These are phyloP conservation scores for Myanophis thanlyinensis DNA, from an alignment of 2,113 vertebrate species.

Conservation along the genomic window DNA sequence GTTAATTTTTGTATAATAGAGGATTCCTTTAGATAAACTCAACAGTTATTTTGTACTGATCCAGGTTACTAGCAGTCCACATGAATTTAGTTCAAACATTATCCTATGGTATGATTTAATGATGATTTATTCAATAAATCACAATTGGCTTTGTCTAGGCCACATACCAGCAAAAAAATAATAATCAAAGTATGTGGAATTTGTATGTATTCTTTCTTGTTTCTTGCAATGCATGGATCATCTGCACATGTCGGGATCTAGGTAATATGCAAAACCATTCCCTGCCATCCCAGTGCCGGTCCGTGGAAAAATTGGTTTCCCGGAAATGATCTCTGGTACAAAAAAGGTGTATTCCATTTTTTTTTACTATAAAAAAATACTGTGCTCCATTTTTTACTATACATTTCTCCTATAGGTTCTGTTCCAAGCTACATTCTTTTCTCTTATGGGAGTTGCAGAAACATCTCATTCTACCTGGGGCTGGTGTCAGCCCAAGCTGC, in stretches of 20 bases:
- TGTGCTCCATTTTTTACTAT: neutral
- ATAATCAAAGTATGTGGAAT: neutral
- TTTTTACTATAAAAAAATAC: neutral
- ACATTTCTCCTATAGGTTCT: neutral
- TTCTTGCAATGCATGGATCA: neutral
- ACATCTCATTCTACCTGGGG: neutral
- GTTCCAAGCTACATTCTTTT: neutral
- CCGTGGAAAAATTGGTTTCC: neutral
- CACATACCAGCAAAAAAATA: neutral
- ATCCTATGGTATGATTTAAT: neutral
- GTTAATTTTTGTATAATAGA: neutral
- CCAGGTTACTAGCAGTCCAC: neutral
- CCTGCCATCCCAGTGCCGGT: neutral
- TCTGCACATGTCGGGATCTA: neutral
- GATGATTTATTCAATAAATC: neutral
- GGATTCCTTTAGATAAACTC: neutral
- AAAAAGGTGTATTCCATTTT: neutral
- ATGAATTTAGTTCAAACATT: neutral
- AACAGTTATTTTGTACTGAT: neutral
- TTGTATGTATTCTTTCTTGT: neutral
- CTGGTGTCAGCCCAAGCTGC: neutral
- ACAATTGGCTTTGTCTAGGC: neutral
- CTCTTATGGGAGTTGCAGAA: neutral
- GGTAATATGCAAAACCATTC: neutral
- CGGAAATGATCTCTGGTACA: neutral